Percentiles rank a stretch among this genome's conserved stretches.
These are phyloP conservation scores for Drosophila takahashii DNA, from an alignment of 1,140 invertebrate species.

Conservation along the genomic window DNA sequence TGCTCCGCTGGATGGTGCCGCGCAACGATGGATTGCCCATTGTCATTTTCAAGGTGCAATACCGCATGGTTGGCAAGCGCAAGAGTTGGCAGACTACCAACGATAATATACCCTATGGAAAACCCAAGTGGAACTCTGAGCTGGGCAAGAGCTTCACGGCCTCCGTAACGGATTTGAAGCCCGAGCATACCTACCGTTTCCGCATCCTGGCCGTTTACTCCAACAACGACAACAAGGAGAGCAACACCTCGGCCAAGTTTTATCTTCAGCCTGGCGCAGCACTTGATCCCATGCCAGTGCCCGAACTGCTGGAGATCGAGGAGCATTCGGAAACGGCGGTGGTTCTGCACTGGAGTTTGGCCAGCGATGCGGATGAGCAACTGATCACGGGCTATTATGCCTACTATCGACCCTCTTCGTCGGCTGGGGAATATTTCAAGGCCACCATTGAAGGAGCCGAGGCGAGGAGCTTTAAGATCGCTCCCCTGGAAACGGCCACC, in stretches of 20 bases:
- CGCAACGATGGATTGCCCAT: conserved; percentile 92
- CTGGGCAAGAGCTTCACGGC: conserved; percentile 86
- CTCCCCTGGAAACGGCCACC: conserved; percentile 91
- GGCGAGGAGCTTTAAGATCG: conserved; percentile 89
- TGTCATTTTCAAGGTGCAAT: conserved; percentile 92
- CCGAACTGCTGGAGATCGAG: conserved; percentile 90
- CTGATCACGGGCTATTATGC: conserved; percentile 91
- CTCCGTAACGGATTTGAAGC: conserved; percentile 89
- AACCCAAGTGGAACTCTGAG: conserved; percentile 87
- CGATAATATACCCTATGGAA: conserved; percentile 89
- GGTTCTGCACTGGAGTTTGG: conserved; percentile 88
- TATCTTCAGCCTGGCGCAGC: conserved; percentile 88
- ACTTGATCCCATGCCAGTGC: conserved; percentile 89
- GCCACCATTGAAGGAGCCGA: conserved; percentile 90
- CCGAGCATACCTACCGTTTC: conserved; percentile 90
- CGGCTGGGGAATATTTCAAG: conserved; percentile 93
- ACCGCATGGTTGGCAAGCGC: conserved; percentile 76
- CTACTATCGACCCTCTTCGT: conserved; percentile 92
- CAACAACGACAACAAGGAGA: conserved; percentile 96
- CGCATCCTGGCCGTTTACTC: conserved; percentile 96
- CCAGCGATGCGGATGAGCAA: conserved; percentile 37
- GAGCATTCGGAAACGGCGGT: conserved; percentile 90
- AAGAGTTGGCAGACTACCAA: conserved; percentile 92
- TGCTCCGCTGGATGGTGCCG: conserved; percentile 95
- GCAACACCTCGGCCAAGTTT: conserved; percentile 92